Conservation (phyloP, 2,888 invertebrate genomes). For the Busseola fusca region DNA sequence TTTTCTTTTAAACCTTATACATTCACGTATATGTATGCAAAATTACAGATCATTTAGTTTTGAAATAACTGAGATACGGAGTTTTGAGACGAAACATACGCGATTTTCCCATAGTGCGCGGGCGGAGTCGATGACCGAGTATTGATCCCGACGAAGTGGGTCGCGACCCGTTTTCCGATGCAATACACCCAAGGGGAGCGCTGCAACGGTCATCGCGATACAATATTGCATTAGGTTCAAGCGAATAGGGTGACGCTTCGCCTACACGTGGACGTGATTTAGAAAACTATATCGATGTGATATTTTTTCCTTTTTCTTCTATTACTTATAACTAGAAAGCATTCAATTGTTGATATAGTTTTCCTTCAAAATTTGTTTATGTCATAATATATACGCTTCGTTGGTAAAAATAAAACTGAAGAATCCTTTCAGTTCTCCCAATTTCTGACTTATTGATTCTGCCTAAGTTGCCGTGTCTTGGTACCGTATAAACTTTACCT, state of each 20-base stretch:
- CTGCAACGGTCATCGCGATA: constrained; percentile 74
- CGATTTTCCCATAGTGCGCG: no score
- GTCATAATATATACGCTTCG: background rate
- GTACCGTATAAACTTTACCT: constrained; percentile 22
- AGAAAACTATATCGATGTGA: constrained; percentile 1
- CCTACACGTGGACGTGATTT: constrained; percentile 10
- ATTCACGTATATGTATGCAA: no score
- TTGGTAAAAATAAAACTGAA: background rate
- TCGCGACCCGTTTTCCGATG: constrained; percentile 86
- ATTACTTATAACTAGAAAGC: background rate
- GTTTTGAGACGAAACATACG: no score
- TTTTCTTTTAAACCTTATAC: no score
- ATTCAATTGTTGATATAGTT: background rate
- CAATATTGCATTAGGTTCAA: constrained; percentile 49
- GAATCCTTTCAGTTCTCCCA: constrained; percentile 10
- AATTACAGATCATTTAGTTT: no score
- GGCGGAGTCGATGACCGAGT: constrained; percentile 87
- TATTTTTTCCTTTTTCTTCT: background rate
- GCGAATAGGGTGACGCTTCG: constrained; percentile 34
- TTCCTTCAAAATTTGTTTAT: background rate
- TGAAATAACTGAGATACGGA: no score
- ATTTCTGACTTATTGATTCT: constrained; percentile 29
- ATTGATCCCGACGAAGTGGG: constrained; percentile 87
- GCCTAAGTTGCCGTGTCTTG: constrained; percentile 18
- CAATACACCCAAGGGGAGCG: constrained; percentile 76